phyloP scores from a whole-genome alignment of 2,113 vertebrate genomes.

The Mirounga angustirostris region DNA sequence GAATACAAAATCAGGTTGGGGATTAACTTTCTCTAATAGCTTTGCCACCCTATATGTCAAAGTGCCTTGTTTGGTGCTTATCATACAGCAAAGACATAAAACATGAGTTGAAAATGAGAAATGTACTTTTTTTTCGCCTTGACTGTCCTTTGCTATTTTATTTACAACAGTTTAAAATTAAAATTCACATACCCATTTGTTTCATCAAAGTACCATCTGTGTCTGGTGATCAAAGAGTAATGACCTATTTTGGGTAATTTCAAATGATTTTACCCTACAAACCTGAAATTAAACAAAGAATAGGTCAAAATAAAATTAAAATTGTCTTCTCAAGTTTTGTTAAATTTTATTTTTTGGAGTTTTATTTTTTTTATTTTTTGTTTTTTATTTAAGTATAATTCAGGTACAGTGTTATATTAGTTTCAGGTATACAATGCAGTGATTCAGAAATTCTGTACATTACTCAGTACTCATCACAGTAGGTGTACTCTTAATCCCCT shows the following conservation, averaged over 20 bases:
- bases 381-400: neutral
- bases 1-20: neutral
- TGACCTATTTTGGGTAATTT: neutral
- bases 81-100: neutral
- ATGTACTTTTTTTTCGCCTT: neutral
- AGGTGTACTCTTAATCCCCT: neutral
- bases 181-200: neutral
- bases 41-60: neutral
- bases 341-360: neutral
- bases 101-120: neutral
- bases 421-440: neutral
- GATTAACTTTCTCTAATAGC: neutral
- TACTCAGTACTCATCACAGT: neutral
- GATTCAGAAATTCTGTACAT: neutral
- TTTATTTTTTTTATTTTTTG: neutral
- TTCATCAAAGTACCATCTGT: neutral
- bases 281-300: conserved; percentile 19
- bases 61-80: conserved; percentile 8
- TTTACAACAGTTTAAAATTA: conserved; percentile 9
- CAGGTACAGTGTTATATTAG: neutral
- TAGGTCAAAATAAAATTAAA: neutral
- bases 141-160: neutral
- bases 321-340: neutral
- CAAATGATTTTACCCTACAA: neutral
- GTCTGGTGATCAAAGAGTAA: neutral